Evolutionary conservation across 1,140 invertebrate genomes (phyloP).

Genomic region (Archegozetes longisetosus): DNA sequence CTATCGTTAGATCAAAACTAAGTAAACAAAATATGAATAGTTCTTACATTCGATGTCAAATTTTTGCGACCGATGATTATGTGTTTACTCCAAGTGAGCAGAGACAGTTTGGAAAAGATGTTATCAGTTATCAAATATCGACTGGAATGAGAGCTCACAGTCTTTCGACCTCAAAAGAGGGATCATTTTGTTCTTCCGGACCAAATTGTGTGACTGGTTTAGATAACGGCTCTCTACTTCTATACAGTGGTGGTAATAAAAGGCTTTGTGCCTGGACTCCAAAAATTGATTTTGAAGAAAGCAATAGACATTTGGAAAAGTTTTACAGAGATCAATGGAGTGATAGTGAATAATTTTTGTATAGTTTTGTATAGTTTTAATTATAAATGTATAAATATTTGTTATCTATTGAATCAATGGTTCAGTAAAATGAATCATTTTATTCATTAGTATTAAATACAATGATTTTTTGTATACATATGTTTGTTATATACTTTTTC

Average conservation of each 20-base stretch:
- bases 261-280: background rate
- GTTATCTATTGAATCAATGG: too few relatives aligned
- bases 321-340: background rate
- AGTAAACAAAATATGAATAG: background rate
- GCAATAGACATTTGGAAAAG: background rate
- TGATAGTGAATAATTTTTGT: background rate
- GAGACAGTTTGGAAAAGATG: background rate
- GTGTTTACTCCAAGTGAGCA: slow-evolving; percentile 7
- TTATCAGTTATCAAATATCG: background rate
- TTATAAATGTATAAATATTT: too few relatives aligned
- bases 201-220: background rate
- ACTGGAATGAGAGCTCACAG: background rate
- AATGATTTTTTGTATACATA: background rate
- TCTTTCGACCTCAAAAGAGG: background rate
- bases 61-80: slow-evolving; percentile 4
- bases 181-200: background rate
- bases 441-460: background rate
- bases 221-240: background rate
- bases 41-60: slow-evolving; percentile 5
- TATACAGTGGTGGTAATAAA: background rate
- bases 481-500: background rate
- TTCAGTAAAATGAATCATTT: too few relatives aligned
- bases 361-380: background rate
- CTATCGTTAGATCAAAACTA: background rate
- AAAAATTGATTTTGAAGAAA: background rate